phyloP scores from a whole-genome alignment of 1,140 invertebrate genomes.

The Druon quercuslanigerum region DNA sequence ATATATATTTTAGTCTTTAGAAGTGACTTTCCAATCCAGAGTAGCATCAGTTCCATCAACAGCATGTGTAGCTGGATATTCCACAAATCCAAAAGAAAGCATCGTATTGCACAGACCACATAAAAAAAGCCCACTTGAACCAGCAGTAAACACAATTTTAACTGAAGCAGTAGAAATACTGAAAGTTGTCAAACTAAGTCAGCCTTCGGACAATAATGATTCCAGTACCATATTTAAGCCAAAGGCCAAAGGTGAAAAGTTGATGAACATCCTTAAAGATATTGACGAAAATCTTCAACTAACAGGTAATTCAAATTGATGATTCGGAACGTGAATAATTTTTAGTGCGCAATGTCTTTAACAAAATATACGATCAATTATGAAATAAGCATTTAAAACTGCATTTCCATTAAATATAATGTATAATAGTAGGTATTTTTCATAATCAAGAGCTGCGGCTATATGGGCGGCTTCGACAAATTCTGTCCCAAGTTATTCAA shows the following conservation, averaged over 20 bases:
- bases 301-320: constrained; percentile 67
- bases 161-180: constrained; percentile 38
- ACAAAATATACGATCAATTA: background rate
- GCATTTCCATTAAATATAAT: background rate
- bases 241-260: constrained; percentile 66
- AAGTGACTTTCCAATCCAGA: constrained; percentile 83
- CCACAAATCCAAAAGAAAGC: constrained; percentile 79
- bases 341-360: background rate
- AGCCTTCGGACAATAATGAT: constrained; percentile 7
- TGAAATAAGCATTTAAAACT: constrained; percentile 11
- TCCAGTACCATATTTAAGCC: constrained; percentile 56
- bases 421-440: too few species aligned
- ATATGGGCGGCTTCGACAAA: too few species aligned
- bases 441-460: too few species aligned
- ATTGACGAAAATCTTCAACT: constrained; percentile 73
- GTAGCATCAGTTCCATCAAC: constrained; percentile 83
- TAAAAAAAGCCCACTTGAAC: background rate
- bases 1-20: constrained; percentile 76
- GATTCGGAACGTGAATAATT: too few species aligned
- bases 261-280: constrained; percentile 67
- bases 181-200: constrained; percentile 19
- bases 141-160: constrained; percentile 21
- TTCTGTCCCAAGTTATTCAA: too few species aligned
- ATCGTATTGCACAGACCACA: constrained; percentile 57
- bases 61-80: constrained; percentile 80